Base-by-base conservation (phyloP, 92 coral and sea anemone species). In the Zoanthus sociatus region DNA sequence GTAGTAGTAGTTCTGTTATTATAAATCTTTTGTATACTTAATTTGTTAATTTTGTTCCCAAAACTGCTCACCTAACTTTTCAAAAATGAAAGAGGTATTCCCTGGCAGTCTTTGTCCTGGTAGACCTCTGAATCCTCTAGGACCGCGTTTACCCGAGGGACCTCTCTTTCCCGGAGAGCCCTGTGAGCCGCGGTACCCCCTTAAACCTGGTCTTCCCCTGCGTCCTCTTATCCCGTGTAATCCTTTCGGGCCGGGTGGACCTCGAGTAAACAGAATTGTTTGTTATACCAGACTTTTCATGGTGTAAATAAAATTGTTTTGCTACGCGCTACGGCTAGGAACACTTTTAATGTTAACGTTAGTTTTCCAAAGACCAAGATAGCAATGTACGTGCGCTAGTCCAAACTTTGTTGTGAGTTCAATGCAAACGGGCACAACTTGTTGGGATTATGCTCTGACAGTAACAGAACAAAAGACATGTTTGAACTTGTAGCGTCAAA, bases 111-210 rank as follows among this genome's bases (percentile, higher is more conserved):
- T 93, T 66, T 88, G 91, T 60, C 98, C 98, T 2, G 94, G 92
- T 18, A 84, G 58, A 15, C 97, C 98, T 56, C 77, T 75, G 2
- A 87, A 88, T 47, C 98, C 98, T 20, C 66, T 84, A 7, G 90
- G 91, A 16, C 98, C 98, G 3, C 68, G 54, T 51, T 76, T 74
- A 14, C 98, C 98, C 55, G 83, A 83, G 1, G 98, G 98, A 12
- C 98, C 98, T 64, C 92, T 83, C 82, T 92, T 94, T 45, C 98
- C 98, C 10, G 95, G 84, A 74, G 68, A 83, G 20, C 98, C 98
- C 58, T 83, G 84, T 58, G 64, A 79, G 53, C 98, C 98, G 32
- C 92, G 83, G 21, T 86, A 81, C 9, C 95, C 98, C 3, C 79
- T 88, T 2, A 84, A 69, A 9, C 95, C 98, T 5, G 90, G 42